Conservation (phyloP, 2,797 vertebrate species). For the Lophotriccus pileatus region DNA sequence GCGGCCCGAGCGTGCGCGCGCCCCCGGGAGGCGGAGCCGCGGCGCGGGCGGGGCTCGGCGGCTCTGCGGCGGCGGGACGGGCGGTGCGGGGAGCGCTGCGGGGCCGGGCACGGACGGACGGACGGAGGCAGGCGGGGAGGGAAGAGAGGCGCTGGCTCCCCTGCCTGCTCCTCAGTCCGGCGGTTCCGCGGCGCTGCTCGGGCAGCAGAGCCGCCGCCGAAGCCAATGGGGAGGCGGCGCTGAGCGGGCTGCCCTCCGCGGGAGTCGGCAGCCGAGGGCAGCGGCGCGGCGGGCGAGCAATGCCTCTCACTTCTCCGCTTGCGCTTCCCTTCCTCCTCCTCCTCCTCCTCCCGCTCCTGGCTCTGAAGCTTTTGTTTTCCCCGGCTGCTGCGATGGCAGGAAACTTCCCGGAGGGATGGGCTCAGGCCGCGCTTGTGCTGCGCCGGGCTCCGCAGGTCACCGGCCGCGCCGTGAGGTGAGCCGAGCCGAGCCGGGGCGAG, state of each 20-base stretch:
- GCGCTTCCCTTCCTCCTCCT: not conserved
- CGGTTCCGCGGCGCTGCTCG: not conserved
- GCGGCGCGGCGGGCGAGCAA: conserved; percentile 21
- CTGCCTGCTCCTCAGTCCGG: not conserved
- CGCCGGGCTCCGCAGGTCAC: not conserved
- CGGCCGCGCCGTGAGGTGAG: conserved; percentile 62
- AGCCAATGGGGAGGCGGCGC: not conserved
- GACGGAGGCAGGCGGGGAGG: no score
- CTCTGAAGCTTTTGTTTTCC: conserved; percentile 37
- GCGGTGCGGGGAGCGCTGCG: not conserved
- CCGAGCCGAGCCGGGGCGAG: not conserved
- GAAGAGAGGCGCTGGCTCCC: not conserved
- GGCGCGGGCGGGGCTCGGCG: not conserved
- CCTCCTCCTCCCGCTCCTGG: not conserved
- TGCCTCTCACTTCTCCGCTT: conserved; percentile 27
- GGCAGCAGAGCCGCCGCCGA: not conserved
- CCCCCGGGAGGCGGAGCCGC: not conserved
- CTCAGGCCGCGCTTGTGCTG: conserved; percentile 22
- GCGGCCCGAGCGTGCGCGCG: not conserved
- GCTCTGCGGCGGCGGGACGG: not conserved
- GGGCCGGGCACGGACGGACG: not conserved
- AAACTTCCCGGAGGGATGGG: conserved; percentile 60
- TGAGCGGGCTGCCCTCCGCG: not conserved
- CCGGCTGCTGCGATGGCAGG: conserved; percentile 47
- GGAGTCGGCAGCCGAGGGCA: not conserved